A percentile compares a stretch with the other conserved stretches of the same genome.
These are phyloP conservation scores for Myopa tessellatipennis DNA, from an alignment of 2,888 invertebrate genomes.

Conservation along the genomic window DNA sequence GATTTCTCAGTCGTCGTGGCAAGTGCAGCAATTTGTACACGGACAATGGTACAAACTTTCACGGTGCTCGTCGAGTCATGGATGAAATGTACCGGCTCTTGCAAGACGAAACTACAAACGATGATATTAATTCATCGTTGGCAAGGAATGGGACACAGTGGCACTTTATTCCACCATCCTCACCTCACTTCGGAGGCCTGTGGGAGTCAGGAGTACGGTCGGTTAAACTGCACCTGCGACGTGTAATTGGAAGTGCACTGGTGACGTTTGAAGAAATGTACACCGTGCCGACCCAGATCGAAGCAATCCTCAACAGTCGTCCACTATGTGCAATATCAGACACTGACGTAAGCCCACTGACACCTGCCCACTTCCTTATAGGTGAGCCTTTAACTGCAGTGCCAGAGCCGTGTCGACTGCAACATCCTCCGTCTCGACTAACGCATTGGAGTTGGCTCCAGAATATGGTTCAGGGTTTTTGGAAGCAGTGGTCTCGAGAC, in stretches of 20 bases:
- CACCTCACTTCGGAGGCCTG: conserved; percentile 41
- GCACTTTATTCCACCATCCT: conserved; percentile 43
- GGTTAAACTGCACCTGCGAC: conserved; percentile 38
- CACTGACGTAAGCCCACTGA: conserved; percentile 14
- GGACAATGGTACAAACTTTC: conserved; percentile 45
- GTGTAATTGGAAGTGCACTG: conserved; percentile 34
- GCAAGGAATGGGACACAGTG: conserved; percentile 23
- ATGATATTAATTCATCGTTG: background rate
- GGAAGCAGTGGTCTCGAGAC: conserved; percentile 42
- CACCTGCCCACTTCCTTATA: conserved; percentile 42
- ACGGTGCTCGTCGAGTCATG: conserved; percentile 34
- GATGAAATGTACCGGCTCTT: conserved; percentile 38
- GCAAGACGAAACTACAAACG: conserved; percentile 27
- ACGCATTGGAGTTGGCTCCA: conserved; percentile 28
- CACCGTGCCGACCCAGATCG: conserved; percentile 44
- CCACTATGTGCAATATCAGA: conserved; percentile 32
- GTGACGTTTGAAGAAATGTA: conserved; percentile 41
- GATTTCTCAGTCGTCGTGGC: conserved; percentile 43
- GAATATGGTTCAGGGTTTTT: conserved; percentile 42
- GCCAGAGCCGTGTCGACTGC: conserved; percentile 20
- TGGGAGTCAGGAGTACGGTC: conserved; percentile 38
- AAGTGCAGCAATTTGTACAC: conserved; percentile 39
- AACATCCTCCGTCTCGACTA: background rate
- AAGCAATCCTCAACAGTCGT: conserved; percentile 40
- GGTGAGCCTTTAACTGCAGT: conserved; percentile 39